phyloP scores from a whole-genome alignment of 2,888 invertebrate species.

The Erynnis tages region DNA sequence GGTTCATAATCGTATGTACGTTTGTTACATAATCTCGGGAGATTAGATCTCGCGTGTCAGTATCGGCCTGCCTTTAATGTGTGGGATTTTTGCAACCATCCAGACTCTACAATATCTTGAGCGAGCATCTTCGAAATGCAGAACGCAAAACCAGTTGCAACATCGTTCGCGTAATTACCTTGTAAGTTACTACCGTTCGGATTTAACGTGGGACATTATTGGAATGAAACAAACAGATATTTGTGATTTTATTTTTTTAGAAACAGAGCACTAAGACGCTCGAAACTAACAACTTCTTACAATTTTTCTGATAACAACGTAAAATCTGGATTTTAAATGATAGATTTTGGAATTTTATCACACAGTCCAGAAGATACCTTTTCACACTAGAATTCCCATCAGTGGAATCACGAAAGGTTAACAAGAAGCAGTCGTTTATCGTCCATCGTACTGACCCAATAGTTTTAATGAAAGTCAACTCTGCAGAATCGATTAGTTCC shows the following conservation, averaged over 20 bases:
- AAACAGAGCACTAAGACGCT: no score
- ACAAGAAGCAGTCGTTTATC: conserved; percentile 21
- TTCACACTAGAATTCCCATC: conserved; percentile 10
- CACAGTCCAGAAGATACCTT: no score
- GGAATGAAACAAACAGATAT: no score
- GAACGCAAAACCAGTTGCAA: conserved; percentile 9
- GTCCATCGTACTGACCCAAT: conserved; percentile 56
- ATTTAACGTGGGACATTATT: neutral
- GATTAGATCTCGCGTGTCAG: neutral
- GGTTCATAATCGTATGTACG: no score
- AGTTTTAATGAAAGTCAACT: conserved; percentile 67
- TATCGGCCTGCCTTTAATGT: neutral
- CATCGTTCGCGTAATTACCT: conserved; percentile 11
- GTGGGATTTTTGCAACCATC: conserved; percentile 12
- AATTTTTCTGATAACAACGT: no score
- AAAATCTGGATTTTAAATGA: no score
- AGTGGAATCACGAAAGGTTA: conserved; percentile 14
- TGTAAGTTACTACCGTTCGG: conserved; percentile 8
- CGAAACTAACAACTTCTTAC: no score
- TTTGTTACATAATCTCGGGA: no score
- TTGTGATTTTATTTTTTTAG: no score
- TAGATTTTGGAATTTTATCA: no score
- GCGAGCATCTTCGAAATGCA: conserved; percentile 3
- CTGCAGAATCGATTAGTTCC: conserved; percentile 69
- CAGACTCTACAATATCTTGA: conserved; percentile 8